These are phyloP conservation scores for Steinernema scapterisci DNA, from an alignment of 2,888 invertebrate species.

Conservation along the genomic window DNA sequence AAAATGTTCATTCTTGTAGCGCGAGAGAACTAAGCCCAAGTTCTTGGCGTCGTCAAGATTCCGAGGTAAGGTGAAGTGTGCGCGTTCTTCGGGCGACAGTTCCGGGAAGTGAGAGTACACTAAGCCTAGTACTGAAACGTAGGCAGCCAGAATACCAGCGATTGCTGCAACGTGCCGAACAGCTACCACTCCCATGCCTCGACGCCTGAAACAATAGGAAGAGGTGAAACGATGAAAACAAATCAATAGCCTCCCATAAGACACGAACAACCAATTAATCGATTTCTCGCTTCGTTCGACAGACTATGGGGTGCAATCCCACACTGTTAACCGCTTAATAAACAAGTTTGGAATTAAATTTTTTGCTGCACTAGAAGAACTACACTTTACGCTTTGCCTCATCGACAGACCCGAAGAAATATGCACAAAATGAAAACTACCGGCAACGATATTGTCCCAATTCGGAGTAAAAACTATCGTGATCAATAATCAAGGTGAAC, in stretches of 20 bases:
- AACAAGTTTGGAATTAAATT: too few species aligned
- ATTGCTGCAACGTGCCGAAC: neutral
- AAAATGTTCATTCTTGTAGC: conserved; percentile 90
- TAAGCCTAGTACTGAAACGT: neutral
- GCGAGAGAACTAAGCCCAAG: conserved; percentile 84
- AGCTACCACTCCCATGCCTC: conserved; percentile 2
- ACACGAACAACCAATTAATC: neutral
- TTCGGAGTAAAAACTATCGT: too few species aligned
- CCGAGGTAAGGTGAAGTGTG: conserved; percentile 85
- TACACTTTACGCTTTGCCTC: too few species aligned
- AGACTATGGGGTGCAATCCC: too few species aligned
- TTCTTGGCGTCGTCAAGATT: conserved; percentile 94
- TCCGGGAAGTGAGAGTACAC: conserved; percentile 39
- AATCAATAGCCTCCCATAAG: neutral
- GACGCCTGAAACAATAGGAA: conserved; percentile 6
- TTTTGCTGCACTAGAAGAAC: too few species aligned
- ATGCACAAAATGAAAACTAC: too few species aligned
- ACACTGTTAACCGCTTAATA: too few species aligned
- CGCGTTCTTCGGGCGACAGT: conserved; percentile 78
- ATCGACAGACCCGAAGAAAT: too few species aligned
- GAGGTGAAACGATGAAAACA: neutral
- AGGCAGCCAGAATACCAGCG: neutral
- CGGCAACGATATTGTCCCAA: too few species aligned
- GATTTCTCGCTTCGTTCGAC: too few species aligned
- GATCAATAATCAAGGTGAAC: too few species aligned